These are phyloP conservation scores for Sycophila sp. DNA, from an alignment of 1,140 invertebrate species.

Conservation along the genomic window DNA sequence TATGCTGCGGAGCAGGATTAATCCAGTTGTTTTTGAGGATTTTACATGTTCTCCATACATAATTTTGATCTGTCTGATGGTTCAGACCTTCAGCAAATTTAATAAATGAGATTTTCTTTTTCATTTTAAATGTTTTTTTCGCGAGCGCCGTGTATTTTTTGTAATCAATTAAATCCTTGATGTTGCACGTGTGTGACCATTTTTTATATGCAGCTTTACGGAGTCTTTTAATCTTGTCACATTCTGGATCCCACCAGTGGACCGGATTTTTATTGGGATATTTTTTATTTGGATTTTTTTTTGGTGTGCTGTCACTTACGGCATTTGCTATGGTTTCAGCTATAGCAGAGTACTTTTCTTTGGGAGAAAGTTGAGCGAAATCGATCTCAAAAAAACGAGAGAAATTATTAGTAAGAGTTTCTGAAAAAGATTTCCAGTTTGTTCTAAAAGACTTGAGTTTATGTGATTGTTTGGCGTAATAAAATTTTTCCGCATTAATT, in stretches of 20 bases:
- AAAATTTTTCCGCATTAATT: constrained; percentile 22
- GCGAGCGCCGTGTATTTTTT: not conserved
- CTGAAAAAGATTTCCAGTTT: not conserved
- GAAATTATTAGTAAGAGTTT: not conserved
- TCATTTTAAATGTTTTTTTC: not conserved
- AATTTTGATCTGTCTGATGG: not conserved
- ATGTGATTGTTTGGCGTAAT: not conserved
- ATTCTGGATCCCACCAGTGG: constrained; percentile 30
- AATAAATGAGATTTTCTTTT: constrained; percentile 14
- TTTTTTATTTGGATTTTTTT: not conserved
- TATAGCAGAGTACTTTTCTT: not conserved
- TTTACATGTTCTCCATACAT: not conserved
- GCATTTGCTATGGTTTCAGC: not conserved
- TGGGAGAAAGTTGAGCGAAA: not conserved
- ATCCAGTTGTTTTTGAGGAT: not conserved
- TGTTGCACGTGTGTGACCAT: constrained; percentile 1
- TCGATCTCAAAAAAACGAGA: not conserved
- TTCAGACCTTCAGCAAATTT: constrained; percentile 2
- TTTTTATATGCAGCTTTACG: not conserved
- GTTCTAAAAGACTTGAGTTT: not conserved
- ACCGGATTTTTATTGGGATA: not conserved
- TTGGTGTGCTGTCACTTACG: not conserved
- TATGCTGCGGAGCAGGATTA: too few relatives aligned
- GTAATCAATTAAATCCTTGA: constrained; percentile 1
- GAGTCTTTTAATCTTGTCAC: constrained; percentile 4